Percentiles rank a stretch among this genome's conserved stretches.
Conservation (phyloP, 2,888 invertebrate genomes). For the Campopleginae sp. region DNA sequence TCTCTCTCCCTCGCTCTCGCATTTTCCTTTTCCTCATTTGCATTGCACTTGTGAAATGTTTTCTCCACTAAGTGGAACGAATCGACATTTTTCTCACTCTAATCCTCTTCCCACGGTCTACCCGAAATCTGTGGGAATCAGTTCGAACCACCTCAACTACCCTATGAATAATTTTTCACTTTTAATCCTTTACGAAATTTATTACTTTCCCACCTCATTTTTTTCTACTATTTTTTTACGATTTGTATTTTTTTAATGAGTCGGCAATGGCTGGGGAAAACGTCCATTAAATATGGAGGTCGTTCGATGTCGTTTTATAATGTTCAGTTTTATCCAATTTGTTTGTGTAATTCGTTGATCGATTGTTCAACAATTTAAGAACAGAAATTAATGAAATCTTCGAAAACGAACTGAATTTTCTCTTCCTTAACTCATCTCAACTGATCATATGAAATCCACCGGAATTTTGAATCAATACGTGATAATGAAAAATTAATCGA, state of each 20-base stretch:
- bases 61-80: conserved; percentile 51
- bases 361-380: not conserved
- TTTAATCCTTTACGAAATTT: conserved; percentile 12
- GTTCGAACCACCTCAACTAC: not conserved
- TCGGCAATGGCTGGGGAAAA: not conserved
- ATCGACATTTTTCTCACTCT: conserved; percentile 57
- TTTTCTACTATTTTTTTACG: not conserved
- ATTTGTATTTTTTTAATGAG: not conserved
- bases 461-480: not conserved
- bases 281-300: not conserved
- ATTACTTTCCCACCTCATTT: not conserved
- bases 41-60: conserved; percentile 38
- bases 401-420: not conserved
- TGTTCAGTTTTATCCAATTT: not conserved
- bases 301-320: not conserved
- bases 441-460: not conserved
- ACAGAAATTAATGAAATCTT: not conserved
- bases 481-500: too few relatives aligned
- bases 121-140: conserved; percentile 23
- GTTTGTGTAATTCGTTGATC: not conserved
- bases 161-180: conserved; percentile 16
- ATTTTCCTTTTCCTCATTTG: not conserved
- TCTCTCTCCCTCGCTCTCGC: not conserved
- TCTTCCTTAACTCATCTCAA: not conserved
- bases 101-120: conserved; percentile 42